Conservation (phyloP, 2,888 invertebrate genomes). For the Lamellibrachia satsuma region DNA sequence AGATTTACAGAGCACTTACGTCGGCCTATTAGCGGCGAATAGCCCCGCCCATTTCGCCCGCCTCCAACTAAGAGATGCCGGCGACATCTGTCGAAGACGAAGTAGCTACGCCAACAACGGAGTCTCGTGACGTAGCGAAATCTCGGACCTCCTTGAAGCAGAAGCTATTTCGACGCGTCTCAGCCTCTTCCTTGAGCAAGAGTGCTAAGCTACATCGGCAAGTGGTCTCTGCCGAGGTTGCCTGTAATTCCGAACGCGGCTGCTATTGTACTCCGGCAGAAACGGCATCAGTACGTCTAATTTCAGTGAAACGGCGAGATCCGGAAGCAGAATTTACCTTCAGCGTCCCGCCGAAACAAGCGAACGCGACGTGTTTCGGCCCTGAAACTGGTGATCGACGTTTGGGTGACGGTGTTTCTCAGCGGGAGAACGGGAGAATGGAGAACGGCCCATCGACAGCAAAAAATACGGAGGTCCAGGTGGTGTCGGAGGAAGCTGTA, state of each 20-base stretch:
- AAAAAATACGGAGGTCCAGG: not conserved
- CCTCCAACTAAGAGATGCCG: not conserved
- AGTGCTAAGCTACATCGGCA: not conserved
- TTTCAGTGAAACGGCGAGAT: not conserved
- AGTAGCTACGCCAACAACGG: not conserved
- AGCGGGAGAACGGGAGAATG: not conserved
- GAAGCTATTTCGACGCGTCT: constrained; percentile 6
- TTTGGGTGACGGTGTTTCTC: not conserved
- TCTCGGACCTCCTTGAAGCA: constrained; percentile 3
- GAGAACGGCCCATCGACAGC: not conserved
- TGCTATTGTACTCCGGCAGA: not conserved
- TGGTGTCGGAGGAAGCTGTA: not conserved
- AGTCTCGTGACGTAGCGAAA: not conserved
- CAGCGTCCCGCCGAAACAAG: not conserved
- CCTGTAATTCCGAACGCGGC: not conserved
- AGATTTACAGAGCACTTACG: constrained; percentile 13
- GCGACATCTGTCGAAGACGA: constrained; percentile 11
- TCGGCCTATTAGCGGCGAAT: constrained; percentile 13
- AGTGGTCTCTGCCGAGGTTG: constrained; percentile 17
- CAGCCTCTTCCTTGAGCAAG: not conserved
- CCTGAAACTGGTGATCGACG: not conserved
- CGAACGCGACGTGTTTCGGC: not conserved
- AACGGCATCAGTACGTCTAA: not conserved
- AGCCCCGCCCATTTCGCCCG: constrained; percentile 7
- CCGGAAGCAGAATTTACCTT: not conserved